phyloP scores from a whole-genome alignment of 2,797 vertebrate species.

The Rhodeus uyekii region DNA sequence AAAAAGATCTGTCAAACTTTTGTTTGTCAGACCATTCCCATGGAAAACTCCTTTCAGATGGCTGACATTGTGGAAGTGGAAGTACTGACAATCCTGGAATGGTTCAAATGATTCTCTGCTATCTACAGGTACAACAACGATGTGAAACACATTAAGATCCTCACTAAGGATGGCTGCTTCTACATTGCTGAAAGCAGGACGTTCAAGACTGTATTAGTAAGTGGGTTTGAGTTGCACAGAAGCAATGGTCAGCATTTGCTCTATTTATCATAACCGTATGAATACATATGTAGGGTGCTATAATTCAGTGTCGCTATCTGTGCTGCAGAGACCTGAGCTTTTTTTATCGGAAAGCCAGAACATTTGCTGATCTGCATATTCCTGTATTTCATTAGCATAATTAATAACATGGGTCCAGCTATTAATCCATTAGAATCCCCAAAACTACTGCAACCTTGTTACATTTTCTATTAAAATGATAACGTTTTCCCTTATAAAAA shows the following conservation, averaged over 20 bases:
- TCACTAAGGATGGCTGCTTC: conserved; percentile 93
- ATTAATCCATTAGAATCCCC: conserved; percentile 26
- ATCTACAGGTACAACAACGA: conserved; percentile 96
- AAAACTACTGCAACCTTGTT: background rate
- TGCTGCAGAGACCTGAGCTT: conserved; percentile 32
- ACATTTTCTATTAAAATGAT: background rate
- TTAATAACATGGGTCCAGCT: conserved; percentile 6
- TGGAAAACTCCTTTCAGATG: background rate
- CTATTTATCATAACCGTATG: conserved; percentile 12
- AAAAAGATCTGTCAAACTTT: background rate
- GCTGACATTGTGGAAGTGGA: background rate
- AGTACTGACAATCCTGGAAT: background rate
- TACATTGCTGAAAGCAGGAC: conserved; percentile 97
- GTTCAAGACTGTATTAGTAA: conserved; percentile 96
- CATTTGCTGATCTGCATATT: conserved; percentile 42
- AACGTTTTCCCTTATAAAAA: background rate
- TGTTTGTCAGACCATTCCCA: background rate
- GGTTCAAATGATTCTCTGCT: conserved; percentile 77
- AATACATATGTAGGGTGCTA: conserved; percentile 28
- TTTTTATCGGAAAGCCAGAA: conserved; percentile 1
- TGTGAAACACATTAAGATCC: conserved; percentile 99
- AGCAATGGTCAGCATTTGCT: conserved; percentile 16
- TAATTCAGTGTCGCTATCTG: conserved; percentile 24
- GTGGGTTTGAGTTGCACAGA: conserved; percentile 66
- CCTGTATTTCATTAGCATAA: conserved; percentile 34